Evolutionary conservation across 2,888 invertebrate genomes (phyloP).

Genomic region (Clusia tigrina): DNA sequence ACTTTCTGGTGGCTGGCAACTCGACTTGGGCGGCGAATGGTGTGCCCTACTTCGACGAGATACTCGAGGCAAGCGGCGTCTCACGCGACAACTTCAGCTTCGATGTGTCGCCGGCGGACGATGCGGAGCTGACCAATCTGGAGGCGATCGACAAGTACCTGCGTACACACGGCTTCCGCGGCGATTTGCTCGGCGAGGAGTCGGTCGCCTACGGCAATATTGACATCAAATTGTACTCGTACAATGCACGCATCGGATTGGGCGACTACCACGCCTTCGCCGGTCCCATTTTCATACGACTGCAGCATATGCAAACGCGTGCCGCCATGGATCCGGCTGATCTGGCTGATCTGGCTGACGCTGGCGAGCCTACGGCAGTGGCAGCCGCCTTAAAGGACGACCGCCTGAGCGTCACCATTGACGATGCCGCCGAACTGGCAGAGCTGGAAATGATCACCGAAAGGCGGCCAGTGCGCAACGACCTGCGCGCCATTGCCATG

Average conservation of each 20-base stretch:
- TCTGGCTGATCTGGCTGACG: slow-evolving; percentile 25
- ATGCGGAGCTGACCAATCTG: slow-evolving; percentile 53
- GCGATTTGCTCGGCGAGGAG: slow-evolving; percentile 60
- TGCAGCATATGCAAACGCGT: slow-evolving; percentile 45
- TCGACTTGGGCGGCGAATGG: slow-evolving; percentile 73
- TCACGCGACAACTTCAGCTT: slow-evolving; percentile 47
- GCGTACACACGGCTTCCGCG: slow-evolving; percentile 60
- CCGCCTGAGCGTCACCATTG: slow-evolving; percentile 52
- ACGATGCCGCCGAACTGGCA: slow-evolving; percentile 55
- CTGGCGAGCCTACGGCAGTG: slow-evolving; percentile 18
- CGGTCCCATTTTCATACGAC: slow-evolving; percentile 60
- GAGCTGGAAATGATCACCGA: slow-evolving; percentile 61
- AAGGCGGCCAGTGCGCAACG: slow-evolving; percentile 58
- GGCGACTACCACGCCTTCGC: slow-evolving; percentile 62
- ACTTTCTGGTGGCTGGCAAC: slow-evolving; percentile 64
- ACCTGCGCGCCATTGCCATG: slow-evolving; percentile 59
- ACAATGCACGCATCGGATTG: slow-evolving; percentile 54
- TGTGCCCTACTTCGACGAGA: slow-evolving; percentile 59
- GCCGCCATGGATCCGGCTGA: slow-evolving; percentile 15
- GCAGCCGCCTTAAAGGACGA: slow-evolving; percentile 53
- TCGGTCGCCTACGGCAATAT: slow-evolving; percentile 64
- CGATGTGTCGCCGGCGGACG: slow-evolving; percentile 47
- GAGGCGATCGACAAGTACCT: slow-evolving; percentile 59
- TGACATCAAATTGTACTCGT: slow-evolving; percentile 63
- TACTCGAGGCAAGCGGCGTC: slow-evolving; percentile 54